Evolutionary conservation across 64 coral and sea anemone species (phyloP), one percentile per base, ranked within the genome.

Genomic region (Porites lutea): DNA sequence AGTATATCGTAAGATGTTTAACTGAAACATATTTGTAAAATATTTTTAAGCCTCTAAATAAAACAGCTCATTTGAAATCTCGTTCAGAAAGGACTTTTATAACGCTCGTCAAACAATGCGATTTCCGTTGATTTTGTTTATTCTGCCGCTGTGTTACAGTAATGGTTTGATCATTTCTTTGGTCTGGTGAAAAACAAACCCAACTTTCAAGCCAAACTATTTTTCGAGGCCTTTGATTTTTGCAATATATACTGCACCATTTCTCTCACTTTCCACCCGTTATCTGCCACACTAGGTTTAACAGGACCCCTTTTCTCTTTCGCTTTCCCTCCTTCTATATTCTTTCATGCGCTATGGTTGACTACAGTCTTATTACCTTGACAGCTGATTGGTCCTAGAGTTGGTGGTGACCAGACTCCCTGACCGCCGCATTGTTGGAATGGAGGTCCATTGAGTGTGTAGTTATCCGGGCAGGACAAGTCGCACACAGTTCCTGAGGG

Each of bases 401-500:
- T 48, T 16, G 71, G 46, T 78, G 59, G 74, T 62, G 84, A 74
- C 91, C 91, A 92, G 5, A 75, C 23, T 3, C 91, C 91, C 49
- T 87, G 82, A 21, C 66, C 71, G 7, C 75, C 71, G 20, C 91
- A 92, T 18, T 77, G 20, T 22, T 83, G 59, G 12, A 87, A 63
- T 58, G 91, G 83, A 4, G 91, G 91, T 23, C 82, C 91, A 1
- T 9, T 22, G 10, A 92, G 72, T 69, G 75, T 75, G 14, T 23
- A 87, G 21, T 82, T 71, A 23, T 18, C 8, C 13, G 46, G 75
- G 66, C 91, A 92, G 59, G 71, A 78, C 13, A 92, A 69, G 49
- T 86, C 52, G 66, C 91, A 92, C 1, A 78, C 48, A 10, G 72
- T 87, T 49, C 91, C 91, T 13, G 71, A 62, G 65, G 91, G 72